These are phyloP conservation scores for Carcharodon carcharias DNA, from an alignment of 2,797 vertebrate genomes.

Conservation along the genomic window DNA sequence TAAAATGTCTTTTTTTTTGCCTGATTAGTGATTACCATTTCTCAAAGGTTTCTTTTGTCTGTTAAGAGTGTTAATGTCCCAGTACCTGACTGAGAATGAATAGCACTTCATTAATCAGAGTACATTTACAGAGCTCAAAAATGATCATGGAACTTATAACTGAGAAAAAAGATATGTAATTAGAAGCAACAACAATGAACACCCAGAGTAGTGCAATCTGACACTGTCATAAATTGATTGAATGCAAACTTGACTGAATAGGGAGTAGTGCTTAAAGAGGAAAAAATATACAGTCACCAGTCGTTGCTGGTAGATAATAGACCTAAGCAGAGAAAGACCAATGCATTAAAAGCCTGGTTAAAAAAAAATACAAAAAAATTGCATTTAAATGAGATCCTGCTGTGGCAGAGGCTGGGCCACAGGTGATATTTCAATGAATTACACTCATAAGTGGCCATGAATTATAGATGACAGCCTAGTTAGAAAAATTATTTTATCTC, in stretches of 20 bases:
- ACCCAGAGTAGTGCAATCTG: not conserved
- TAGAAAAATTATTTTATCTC: constrained; percentile 75
- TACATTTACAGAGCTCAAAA: not conserved
- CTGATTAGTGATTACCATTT: constrained; percentile 9
- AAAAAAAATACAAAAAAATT: constrained; percentile 51
- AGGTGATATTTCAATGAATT: constrained; percentile 84
- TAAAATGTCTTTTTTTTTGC: not conserved
- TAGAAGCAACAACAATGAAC: not conserved
- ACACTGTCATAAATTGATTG: not conserved
- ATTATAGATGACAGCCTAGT: constrained; percentile 79
- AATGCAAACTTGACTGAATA: not conserved
- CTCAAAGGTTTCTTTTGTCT: not conserved
- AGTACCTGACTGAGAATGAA: constrained; percentile 4
- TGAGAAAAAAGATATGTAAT: not conserved
- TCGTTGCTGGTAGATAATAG: constrained; percentile 22
- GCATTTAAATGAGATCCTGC: constrained; percentile 49
- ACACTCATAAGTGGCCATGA: constrained; percentile 69
- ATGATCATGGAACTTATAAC: constrained; percentile 11
- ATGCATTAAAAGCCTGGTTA: constrained; percentile 49
- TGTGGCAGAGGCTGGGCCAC: constrained; percentile 59
- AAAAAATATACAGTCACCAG: constrained; percentile 4
- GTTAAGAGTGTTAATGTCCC: constrained; percentile 8
- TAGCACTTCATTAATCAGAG: constrained; percentile 13
- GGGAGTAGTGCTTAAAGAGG: not conserved
- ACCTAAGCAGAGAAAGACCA: constrained; percentile 41